Percentiles rank a stretch among this genome's conserved stretches.
These are phyloP conservation scores for Tanaodytes sp. DNA, from an alignment of 2,888 invertebrate genomes.

Conservation along the genomic window DNA sequence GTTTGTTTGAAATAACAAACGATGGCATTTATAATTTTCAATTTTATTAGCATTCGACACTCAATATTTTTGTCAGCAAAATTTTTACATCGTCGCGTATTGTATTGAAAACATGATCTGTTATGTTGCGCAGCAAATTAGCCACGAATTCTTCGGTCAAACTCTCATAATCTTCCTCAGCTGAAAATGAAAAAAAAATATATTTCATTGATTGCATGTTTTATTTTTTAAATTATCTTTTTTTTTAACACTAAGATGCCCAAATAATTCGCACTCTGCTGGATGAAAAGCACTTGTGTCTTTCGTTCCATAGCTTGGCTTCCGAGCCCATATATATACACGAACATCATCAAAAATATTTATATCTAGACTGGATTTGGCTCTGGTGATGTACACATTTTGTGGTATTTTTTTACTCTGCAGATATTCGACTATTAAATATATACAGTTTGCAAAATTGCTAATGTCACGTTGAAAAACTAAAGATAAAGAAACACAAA, in stretches of 20 bases:
- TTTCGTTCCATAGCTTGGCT: conserved; percentile 76
- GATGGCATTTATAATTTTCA: too few relatives aligned
- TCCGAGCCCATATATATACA: conserved; percentile 80
- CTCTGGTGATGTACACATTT: conserved; percentile 82
- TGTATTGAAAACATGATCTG: too few relatives aligned
- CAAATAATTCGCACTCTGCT: conserved; percentile 85
- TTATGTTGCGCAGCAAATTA: too few relatives aligned
- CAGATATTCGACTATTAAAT: conserved; percentile 76
- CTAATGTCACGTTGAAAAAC: conserved; percentile 65
- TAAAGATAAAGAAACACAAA: conserved; percentile 78
- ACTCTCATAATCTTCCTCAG: too few relatives aligned
- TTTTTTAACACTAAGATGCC: conserved; percentile 76
- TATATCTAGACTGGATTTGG: conserved; percentile 64
- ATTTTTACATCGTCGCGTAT: too few relatives aligned
- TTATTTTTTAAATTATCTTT: conserved; percentile 17
- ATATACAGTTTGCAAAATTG: conserved; percentile 71
- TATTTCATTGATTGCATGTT: neutral
- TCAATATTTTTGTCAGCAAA: too few relatives aligned
- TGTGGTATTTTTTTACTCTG: conserved; percentile 80
- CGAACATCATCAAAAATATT: conserved; percentile 73
- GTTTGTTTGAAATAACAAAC: too few relatives aligned
- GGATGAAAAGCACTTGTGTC: conserved; percentile 77
- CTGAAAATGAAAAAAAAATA: too few relatives aligned
- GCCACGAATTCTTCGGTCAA: too few relatives aligned
- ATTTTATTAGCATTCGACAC: too few relatives aligned